phyloP scores from a whole-genome alignment of 92 coral and sea anemone genomes.

The Actinernus sp. region DNA sequence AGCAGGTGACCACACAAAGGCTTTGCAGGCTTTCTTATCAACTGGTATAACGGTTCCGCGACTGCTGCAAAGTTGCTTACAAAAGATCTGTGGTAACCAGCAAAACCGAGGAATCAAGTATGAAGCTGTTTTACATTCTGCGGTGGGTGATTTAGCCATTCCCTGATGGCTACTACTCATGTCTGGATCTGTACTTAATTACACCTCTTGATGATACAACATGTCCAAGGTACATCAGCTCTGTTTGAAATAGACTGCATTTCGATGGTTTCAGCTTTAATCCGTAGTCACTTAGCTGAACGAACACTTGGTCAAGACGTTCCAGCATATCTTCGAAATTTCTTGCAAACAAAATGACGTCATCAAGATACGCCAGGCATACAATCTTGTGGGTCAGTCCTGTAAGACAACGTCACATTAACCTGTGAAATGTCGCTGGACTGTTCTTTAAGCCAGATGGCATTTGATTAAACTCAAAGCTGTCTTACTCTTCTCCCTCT shows the following conservation, averaged over 20 bases:
- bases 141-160: conserved; percentile 2
- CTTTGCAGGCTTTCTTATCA: not conserved
- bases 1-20: conserved; percentile 14
- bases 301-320: conserved; percentile 25
- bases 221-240: conserved; percentile 50
- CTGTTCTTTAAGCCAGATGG: conserved; percentile 62
- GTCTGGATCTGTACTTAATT: no score
- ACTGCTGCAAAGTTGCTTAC: conserved; percentile 20
- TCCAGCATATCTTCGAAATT: conserved; percentile 40
- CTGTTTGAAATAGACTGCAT: conserved; percentile 51
- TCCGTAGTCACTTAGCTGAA: conserved; percentile 34
- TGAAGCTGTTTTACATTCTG: conserved; percentile 1
- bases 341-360: conserved; percentile 37
- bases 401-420: conserved; percentile 53
- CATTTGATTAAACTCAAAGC: conserved; percentile 63
- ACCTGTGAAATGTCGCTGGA: conserved; percentile 41
- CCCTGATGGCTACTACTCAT: not conserved
- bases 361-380: conserved; percentile 53
- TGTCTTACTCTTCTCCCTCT: conserved; percentile 50
- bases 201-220: no score
- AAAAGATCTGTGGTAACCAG: no score
- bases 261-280: conserved; percentile 49
- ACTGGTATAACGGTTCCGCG: conserved; percentile 20
- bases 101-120: no score
- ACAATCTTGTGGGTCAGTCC: conserved; percentile 21